phyloP scores from a whole-genome alignment of 2,888 invertebrate genomes.

The Eilema sororculum region DNA sequence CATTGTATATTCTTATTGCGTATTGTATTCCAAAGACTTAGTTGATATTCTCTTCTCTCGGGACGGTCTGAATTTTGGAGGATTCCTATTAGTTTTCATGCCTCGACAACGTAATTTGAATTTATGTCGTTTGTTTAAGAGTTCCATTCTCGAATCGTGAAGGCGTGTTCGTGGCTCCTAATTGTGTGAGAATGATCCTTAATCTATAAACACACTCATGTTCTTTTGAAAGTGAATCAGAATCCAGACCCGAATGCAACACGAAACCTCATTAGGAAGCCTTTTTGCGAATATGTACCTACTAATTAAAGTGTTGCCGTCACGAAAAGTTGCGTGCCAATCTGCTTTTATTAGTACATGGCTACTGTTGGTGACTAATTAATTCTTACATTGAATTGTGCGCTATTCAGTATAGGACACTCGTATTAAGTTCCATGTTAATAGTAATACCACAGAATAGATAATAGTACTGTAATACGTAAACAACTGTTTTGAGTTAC shows the following conservation, averaged over 20 bases:
- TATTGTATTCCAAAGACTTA: conserved; percentile 27
- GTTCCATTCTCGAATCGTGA: neutral
- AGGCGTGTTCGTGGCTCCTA: conserved; percentile 32
- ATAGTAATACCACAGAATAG: too few species aligned
- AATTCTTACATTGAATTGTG: conserved; percentile 1
- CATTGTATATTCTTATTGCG: conserved; percentile 32
- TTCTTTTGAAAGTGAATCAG: conserved; percentile 53
- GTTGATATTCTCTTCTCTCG: conserved; percentile 17
- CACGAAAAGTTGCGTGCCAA: conserved; percentile 63
- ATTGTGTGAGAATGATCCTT: conserved; percentile 44
- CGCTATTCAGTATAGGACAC: neutral
- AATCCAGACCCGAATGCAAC: conserved; percentile 48
- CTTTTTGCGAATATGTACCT: conserved; percentile 56
- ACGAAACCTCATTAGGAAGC: conserved; percentile 55
- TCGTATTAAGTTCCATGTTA: neutral
- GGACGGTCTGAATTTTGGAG: conserved; percentile 27
- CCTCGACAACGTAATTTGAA: conserved; percentile 32
- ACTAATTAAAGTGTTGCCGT: conserved; percentile 57
- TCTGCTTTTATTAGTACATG: conserved; percentile 36
- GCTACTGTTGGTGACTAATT: conserved; percentile 30
- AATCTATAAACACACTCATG: conserved; percentile 58
- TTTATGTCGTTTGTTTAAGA: conserved; percentile 30
- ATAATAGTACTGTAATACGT: too few species aligned
- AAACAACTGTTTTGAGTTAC: too few species aligned
- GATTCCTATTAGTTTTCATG: conserved; percentile 33